phyloP scores from a whole-genome alignment of 1,140 invertebrate species.

The Conopomorpha cramerella region DNA sequence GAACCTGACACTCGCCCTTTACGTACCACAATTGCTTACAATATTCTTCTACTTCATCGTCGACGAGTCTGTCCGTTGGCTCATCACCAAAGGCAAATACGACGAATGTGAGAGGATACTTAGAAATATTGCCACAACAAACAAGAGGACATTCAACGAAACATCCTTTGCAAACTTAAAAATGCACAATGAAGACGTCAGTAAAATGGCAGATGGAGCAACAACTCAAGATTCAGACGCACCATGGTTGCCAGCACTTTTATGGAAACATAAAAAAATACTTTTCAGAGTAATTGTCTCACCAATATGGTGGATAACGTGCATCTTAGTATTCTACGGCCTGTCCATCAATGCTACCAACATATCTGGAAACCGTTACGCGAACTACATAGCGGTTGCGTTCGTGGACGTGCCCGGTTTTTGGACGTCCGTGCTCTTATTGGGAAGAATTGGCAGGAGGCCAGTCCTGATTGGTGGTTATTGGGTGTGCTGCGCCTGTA shows the following conservation, averaged over 20 bases:
- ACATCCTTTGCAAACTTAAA: slow-evolving; percentile 32
- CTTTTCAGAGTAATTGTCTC: slow-evolving; percentile 65
- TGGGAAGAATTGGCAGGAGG: slow-evolving; percentile 64
- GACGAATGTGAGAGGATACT: slow-evolving; percentile 62
- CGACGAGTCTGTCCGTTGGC: slow-evolving; percentile 69
- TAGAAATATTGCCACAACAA: slow-evolving; percentile 63
- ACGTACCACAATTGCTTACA: too few relatives aligned
- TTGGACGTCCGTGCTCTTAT: slow-evolving; percentile 61
- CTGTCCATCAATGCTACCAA: slow-evolving; percentile 80
- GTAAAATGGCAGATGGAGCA: neutral
- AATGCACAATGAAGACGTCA: neutral
- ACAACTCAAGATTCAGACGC: slow-evolving; percentile 3
- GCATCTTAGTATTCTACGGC: slow-evolving; percentile 80
- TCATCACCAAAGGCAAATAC: slow-evolving; percentile 67
- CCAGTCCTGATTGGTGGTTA: slow-evolving; percentile 54
- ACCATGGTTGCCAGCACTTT: slow-evolving; percentile 31
- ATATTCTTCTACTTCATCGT: slow-evolving; percentile 59
- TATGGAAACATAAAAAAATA: slow-evolving; percentile 57
- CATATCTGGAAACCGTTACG: slow-evolving; percentile 69
- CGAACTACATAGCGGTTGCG: slow-evolving; percentile 72
- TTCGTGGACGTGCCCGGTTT: slow-evolving; percentile 75
- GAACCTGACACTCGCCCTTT: too few relatives aligned
- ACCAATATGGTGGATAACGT: slow-evolving; percentile 74
- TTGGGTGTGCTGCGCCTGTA: slow-evolving; percentile 52
- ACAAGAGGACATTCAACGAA: slow-evolving; percentile 58